Percentiles rank a stretch among this genome's conserved stretches.
Conservation (phyloP, 2,797 vertebrate species). For the Myripristis murdjan region DNA sequence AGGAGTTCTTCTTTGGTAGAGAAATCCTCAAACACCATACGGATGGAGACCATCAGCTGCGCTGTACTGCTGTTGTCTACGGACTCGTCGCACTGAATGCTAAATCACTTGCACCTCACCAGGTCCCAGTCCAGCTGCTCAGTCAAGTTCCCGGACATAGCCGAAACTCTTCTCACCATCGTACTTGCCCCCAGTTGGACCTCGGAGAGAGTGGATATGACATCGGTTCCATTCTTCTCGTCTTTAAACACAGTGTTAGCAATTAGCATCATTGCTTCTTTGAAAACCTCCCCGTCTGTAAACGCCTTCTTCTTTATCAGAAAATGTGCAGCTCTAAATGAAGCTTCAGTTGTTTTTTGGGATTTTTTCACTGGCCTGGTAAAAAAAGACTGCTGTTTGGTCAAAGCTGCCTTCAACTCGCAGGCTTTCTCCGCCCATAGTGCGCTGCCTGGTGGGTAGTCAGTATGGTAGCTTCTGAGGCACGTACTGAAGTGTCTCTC, state of each 20-base stretch:
- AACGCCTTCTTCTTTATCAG: conserved; percentile 32
- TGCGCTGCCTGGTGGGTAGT: conserved; percentile 12
- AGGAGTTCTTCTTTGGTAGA: too few relatives aligned
- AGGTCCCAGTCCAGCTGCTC: conserved; percentile 53
- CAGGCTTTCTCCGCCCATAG: not conserved
- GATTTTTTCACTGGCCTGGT: not conserved
- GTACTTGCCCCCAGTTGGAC: too few relatives aligned
- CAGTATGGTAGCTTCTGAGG: conserved; percentile 15
- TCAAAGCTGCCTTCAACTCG: conserved; percentile 16
- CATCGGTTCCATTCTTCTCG: too few relatives aligned
- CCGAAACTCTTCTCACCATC: too few relatives aligned
- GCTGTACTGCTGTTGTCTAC: conserved; percentile 44
- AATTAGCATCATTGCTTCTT: too few relatives aligned
- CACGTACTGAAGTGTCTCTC: conserved; percentile 29
- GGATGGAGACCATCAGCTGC: conserved; percentile 30
- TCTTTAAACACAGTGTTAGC: too few relatives aligned
- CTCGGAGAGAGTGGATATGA: too few relatives aligned
- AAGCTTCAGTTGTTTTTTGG: conserved; percentile 8
- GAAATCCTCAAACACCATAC: conserved; percentile 48
- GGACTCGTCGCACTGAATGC: conserved; percentile 49
- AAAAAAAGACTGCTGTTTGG: conserved; percentile 20
- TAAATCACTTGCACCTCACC: conserved; percentile 46
- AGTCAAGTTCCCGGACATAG: too few relatives aligned
- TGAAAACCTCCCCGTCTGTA: not conserved
- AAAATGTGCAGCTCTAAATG: conserved; percentile 33